These are phyloP conservation scores for Drosophila multiciliata DNA, from an alignment of 2,888 invertebrate species.

Conservation along the genomic window DNA sequence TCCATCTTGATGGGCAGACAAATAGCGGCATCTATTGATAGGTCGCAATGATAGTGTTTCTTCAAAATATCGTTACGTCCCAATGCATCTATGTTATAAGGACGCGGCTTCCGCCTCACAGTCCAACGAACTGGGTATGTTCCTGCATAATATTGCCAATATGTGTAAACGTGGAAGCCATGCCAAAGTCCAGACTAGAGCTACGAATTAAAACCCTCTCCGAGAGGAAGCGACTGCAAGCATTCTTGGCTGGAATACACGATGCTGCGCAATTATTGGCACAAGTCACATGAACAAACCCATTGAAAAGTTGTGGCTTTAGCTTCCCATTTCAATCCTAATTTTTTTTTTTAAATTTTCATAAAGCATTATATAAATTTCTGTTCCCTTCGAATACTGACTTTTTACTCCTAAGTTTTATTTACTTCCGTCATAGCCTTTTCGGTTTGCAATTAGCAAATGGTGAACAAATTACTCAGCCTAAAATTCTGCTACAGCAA, in stretches of 20 bases:
- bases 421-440: not conserved
- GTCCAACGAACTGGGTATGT: too few relatives aligned
- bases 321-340: not conserved
- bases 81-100: too few relatives aligned
- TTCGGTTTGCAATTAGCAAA: not conserved
- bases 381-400: not conserved
- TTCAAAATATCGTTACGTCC: not conserved
- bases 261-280: not conserved
- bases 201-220: too few relatives aligned
- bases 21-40: not conserved
- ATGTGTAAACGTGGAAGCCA: too few relatives aligned
- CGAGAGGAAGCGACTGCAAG: too few relatives aligned
- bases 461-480: too few relatives aligned
- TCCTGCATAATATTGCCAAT: too few relatives aligned
- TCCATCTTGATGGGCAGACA: not conserved
- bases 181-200: too few relatives aligned
- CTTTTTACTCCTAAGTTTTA: not conserved
- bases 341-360: too few relatives aligned
- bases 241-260: too few relatives aligned
- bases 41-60: not conserved
- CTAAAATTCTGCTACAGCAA: too few relatives aligned
- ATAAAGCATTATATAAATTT: not conserved
- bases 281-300: not conserved
- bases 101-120: not conserved
- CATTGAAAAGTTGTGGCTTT: not conserved